Evolutionary conservation across 2,113 vertebrate species (phyloP), one percentile per base, ranked within the genome.

Genomic region (Percina caprodes): DNA sequence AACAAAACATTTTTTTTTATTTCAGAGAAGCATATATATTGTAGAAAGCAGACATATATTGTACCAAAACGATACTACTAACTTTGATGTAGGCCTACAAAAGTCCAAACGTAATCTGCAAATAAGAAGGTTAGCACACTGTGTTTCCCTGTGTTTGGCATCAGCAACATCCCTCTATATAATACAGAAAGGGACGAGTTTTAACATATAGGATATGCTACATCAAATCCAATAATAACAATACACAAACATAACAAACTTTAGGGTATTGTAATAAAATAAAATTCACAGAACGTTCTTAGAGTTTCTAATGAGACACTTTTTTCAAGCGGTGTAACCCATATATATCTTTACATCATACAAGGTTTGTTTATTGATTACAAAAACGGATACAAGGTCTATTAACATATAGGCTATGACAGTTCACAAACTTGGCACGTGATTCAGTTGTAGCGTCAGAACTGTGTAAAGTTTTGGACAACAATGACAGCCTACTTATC

Each of bases 401-500:
- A 11, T 45, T 23, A 35, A 58, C 59, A 30, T 61, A n/a, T 35
- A 42, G 39, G 9, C 9, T 11, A 4, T 62, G 55, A 63, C 62
- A 58, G 39, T 33, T 63, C 23, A 62, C 52, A 54, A 10, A 59
- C 52, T 10, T 42, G 16, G 18, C 18, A 14, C 49, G 24, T 68
- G 58, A 65, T 65, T 23, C 48, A 49, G 67, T 9, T 23, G 30
- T 10, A 52, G 59, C 54, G 13, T 69, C 70, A 68, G 16, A 58
- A 21, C 5, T 49, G 26, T 61, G 24, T 51, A 48, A 35, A 46
- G 55, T 51, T 48, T 6, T 1, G 21, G 30, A 60, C 80, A 76
- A 75, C 63, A 82, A 79, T 78, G 74, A 85, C 74, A 86, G 18
- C 59, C 54, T 26, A 80, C 89, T 92, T 89, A 85, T 90, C 86